phyloP scores from a whole-genome alignment of 2,888 invertebrate species.

The Polyommatus iphigenia region DNA sequence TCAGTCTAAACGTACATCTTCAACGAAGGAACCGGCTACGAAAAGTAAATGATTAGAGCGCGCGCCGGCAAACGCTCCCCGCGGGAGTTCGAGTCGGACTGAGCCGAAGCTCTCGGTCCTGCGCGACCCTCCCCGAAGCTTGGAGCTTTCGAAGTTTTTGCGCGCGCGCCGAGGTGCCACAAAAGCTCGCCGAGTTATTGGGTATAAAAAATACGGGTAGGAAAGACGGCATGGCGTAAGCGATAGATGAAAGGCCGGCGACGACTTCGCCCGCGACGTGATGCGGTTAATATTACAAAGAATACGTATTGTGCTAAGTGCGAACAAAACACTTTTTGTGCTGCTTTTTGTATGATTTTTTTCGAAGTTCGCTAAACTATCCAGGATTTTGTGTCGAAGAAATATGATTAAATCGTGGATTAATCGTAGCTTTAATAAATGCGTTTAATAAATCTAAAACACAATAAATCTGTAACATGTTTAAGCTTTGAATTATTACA shows the following conservation, averaged over 20 bases:
- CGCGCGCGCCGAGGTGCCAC: slow-evolving; percentile 76
- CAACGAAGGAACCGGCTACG: slow-evolving; percentile 36
- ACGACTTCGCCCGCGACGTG: slow-evolving; percentile 60
- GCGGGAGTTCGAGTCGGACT: slow-evolving; percentile 61
- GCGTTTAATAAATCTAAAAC: background rate
- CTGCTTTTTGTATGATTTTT: slow-evolving; percentile 29
- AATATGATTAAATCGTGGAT: background rate
- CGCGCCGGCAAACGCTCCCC: slow-evolving; percentile 44
- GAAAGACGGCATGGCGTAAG: slow-evolving; percentile 65
- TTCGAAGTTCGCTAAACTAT: slow-evolving; percentile 10
- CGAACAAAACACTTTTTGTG: slow-evolving; percentile 56
- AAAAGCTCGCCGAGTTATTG: slow-evolving; percentile 78
- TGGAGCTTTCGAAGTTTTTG: slow-evolving; percentile 78
- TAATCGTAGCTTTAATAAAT: background rate
- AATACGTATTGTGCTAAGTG: slow-evolving; percentile 67
- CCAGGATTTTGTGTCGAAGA: background rate
- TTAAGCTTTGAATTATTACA: slow-evolving; percentile 15
- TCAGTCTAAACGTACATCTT: slow-evolving; percentile 46
- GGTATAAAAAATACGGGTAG: slow-evolving; percentile 72
- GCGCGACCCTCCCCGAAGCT: slow-evolving; percentile 64
- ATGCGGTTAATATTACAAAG: slow-evolving; percentile 67
- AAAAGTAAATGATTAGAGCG: slow-evolving; percentile 33
- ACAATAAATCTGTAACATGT: background rate
- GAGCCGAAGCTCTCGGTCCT: slow-evolving; percentile 43
- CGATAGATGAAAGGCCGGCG: slow-evolving; percentile 62